Conservation (phyloP, 2,888 invertebrate genomes). For the Fabriciana adippe region DNA sequence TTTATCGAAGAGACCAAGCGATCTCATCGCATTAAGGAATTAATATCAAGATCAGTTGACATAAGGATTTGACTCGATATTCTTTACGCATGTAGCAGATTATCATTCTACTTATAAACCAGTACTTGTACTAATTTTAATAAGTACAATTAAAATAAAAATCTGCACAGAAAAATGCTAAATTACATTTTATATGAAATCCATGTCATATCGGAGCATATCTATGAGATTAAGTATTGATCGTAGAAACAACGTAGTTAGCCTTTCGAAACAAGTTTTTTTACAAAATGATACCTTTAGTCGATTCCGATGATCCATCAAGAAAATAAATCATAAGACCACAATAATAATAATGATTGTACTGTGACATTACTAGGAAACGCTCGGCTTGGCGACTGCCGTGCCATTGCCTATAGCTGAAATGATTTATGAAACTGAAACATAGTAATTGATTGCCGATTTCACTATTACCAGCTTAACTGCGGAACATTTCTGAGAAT, state of each 20-base stretch:
- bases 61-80: constrained; percentile 15
- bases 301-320: neutral
- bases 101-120: constrained; percentile 10
- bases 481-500: neutral
- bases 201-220: too few relatives aligned
- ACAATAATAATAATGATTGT: constrained; percentile 29
- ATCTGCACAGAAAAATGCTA: neutral
- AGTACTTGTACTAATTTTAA: too few relatives aligned
- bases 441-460: constrained; percentile 56
- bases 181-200: too few relatives aligned
- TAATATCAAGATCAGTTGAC: constrained; percentile 54
- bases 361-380: constrained; percentile 25
- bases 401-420: constrained; percentile 32
- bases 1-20: constrained; percentile 51
- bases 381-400: constrained; percentile 27
- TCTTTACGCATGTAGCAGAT: constrained; percentile 6
- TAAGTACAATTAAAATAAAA: neutral
- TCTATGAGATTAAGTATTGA: too few relatives aligned
- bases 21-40: constrained; percentile 61
- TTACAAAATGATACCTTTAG: neutral
- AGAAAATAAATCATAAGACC: constrained; percentile 20
- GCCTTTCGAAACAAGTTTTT: neutral
- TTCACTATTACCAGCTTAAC: constrained; percentile 3
- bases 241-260: neutral
- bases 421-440: constrained; percentile 57